A percentile compares a stretch with the other conserved stretches of the same genome.
Evolutionary conservation across 2,797 vertebrate species (phyloP).

Genomic region (Leptatherina wallacei): DNA sequence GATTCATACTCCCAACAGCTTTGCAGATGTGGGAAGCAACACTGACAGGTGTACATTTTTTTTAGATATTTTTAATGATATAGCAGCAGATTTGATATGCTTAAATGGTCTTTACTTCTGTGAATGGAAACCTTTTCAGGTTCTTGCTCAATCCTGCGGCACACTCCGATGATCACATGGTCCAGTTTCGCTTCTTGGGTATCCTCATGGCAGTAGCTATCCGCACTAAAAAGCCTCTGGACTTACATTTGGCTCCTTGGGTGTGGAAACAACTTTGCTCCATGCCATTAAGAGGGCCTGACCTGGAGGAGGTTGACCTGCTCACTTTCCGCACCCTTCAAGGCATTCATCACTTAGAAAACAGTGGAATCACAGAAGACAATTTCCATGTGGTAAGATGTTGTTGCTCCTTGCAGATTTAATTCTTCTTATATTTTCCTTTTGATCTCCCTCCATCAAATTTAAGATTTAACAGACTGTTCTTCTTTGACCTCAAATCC

Average conservation of each 20-base stretch:
- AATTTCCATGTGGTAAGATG: slow-evolving; percentile 86
- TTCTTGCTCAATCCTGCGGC: slow-evolving; percentile 84
- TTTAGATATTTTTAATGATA: not conserved
- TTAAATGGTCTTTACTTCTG: not conserved
- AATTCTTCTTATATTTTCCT: not conserved
- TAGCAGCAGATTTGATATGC: not conserved
- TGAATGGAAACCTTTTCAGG: slow-evolving; percentile 54
- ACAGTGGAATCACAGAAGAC: slow-evolving; percentile 86
- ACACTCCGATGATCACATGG: slow-evolving; percentile 80
- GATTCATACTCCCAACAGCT: slow-evolving; percentile 86
- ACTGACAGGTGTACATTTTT: slow-evolving; percentile 83
- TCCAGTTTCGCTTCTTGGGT: slow-evolving; percentile 85
- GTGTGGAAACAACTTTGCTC: slow-evolving; percentile 88
- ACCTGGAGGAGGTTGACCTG: slow-evolving; percentile 87
- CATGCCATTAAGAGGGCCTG: slow-evolving; percentile 79
- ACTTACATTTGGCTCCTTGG: slow-evolving; percentile 86
- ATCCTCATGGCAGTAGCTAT: slow-evolving; percentile 87
- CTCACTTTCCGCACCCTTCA: slow-evolving; percentile 86
- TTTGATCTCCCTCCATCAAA: not conserved
- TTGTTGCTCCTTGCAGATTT: not conserved
- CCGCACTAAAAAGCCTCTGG: slow-evolving; percentile 87
- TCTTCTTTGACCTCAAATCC: not conserved
- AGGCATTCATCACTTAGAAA: slow-evolving; percentile 85
- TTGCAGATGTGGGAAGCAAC: slow-evolving; percentile 87
- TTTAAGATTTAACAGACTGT: not conserved